These are phyloP conservation scores for Cephus sareptanus DNA, from an alignment of 2,888 invertebrate species.

Conservation along the genomic window DNA sequence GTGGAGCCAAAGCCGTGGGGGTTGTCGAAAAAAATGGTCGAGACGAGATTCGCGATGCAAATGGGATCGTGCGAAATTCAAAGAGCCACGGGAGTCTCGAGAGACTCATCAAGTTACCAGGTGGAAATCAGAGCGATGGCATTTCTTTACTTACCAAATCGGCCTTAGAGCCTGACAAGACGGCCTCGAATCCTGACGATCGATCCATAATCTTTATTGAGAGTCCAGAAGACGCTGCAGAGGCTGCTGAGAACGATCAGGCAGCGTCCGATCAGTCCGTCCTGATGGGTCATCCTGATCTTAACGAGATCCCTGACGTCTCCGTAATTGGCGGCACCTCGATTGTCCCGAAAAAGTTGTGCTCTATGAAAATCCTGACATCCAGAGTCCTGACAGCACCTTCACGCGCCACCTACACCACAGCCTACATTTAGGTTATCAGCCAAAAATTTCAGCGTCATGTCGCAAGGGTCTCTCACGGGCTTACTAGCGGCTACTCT, in stretches of 20 bases:
- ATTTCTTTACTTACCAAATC: background rate
- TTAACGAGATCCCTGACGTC: conserved; percentile 53
- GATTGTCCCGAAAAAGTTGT: conserved; percentile 51
- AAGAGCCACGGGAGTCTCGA: background rate
- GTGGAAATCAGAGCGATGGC: background rate
- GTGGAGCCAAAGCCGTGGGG: conserved; percentile 10
- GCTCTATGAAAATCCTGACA: conserved; percentile 56
- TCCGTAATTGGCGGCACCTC: conserved; percentile 49
- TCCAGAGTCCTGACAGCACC: conserved; percentile 60
- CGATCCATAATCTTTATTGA: background rate
- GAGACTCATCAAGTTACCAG: background rate
- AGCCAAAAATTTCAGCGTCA: conserved; percentile 29
- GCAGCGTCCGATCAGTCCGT: background rate
- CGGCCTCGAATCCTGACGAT: background rate
- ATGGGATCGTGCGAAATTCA: background rate
- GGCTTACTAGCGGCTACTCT: conserved; percentile 59
- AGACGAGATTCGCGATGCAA: background rate
- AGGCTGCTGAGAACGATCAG: background rate
- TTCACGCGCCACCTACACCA: conserved; percentile 62
- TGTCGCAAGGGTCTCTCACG: conserved; percentile 49
- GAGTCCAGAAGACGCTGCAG: background rate
- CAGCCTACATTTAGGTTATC: conserved; percentile 60
- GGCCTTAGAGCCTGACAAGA: background rate
- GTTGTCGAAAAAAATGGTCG: background rate
- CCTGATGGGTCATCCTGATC: background rate